Base-by-base conservation (phyloP, 1,140 invertebrate genomes). In the Pemphigus obesinymphae region DNA sequence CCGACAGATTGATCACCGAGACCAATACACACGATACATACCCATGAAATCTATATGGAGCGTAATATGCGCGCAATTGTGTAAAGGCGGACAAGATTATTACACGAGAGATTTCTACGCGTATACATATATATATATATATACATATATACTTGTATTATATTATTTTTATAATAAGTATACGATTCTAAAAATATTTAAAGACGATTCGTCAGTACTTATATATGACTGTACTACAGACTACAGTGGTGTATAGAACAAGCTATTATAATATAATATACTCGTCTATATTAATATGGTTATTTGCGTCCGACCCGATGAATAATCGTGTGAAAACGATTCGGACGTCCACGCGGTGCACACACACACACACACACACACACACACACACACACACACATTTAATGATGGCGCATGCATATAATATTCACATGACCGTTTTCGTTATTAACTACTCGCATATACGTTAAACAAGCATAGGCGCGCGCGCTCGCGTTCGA, bases 301-400 rank as follows among this genome's bases (percentile, higher is more conserved):
- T 37, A 78, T 75, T 78, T 37, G 34, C 75, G 58, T 58, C 20
- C 3, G 75, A 43, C 75, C 31, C 34, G 75, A 78, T 78, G 53
- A 78, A 61, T 78, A 78, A 78, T 78, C 75, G 75, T 78, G 75
- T 78, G 75, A 78, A 78, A 78, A 78, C 34, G 50, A 58, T 55
- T 78, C 34, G 73, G 73, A 37, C 13, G 53, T 43, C 23, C 23
- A 13, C 75, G n/a, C 50, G 34, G 17, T 26, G 45, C 11, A 15
- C 13, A 48, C 13, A 40, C 20, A 20, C 40, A n/a, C 2, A 29
- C 40, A 55, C 53, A 23, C 8, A 11, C 20, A 8, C n/a, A 55
- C 8, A n/a, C 48, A 20, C 48, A 50, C 45, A 48, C 53, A 55
- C 53, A 55, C n/a, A 26, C n/a, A 55, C 10, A 45, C 37, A 13